phyloP scores from a whole-genome alignment of 2,888 invertebrate genomes.

The Electrophaes corylata region DNA sequence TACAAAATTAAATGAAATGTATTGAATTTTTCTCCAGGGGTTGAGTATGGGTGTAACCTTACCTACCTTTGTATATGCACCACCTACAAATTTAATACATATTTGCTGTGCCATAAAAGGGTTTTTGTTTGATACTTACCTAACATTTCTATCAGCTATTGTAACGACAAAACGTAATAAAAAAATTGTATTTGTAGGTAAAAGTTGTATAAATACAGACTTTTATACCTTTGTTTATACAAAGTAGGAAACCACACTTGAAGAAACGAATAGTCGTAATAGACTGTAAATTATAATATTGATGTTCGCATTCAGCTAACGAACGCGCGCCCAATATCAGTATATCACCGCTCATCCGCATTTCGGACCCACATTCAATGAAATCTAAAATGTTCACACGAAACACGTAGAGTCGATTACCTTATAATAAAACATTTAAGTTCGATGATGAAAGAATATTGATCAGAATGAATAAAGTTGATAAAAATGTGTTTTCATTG shows the following conservation, averaged over 20 bases:
- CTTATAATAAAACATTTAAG: neutral
- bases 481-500: conserved; percentile 26
- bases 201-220: no score
- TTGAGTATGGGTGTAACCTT: no score
- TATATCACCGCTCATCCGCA: conserved; percentile 76
- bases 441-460: neutral
- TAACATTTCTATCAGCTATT: no score
- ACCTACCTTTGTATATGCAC: no score
- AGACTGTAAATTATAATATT: conserved; percentile 75
- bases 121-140: no score
- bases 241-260: conserved; percentile 39
- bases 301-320: conserved; percentile 72
- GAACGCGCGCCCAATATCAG: conserved; percentile 75
- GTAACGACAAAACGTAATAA: no score
- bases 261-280: conserved; percentile 57
- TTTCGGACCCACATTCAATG: conserved; percentile 67
- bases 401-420: conserved; percentile 55
- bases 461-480: conserved; percentile 5
- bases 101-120: no score
- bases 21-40: no score
- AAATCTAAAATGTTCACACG: conserved; percentile 59
- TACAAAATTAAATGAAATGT: no score
- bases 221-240: no score
- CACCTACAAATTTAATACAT: no score
- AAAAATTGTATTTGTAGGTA: no score